Percentiles rank a stretch among this genome's conserved stretches.
Conservation (phyloP, 2,888 invertebrate genomes). For the Campoplex capitator region DNA sequence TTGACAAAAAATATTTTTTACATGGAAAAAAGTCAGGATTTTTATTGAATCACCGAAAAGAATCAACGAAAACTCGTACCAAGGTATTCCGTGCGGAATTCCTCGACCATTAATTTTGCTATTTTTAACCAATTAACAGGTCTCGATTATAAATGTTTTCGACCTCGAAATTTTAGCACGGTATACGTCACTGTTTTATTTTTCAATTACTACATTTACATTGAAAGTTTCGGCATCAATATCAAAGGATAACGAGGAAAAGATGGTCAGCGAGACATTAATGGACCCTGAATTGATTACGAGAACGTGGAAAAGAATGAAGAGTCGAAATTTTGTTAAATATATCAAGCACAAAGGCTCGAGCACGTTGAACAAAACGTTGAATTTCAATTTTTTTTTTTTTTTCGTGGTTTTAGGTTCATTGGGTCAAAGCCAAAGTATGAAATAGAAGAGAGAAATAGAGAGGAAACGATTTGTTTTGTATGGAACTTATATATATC, state of each 20-base stretch:
- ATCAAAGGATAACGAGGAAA: conserved; percentile 1
- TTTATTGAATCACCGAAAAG: background rate
- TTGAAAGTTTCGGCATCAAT: conserved; percentile 3
- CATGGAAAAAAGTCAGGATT: background rate
- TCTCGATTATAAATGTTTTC: background rate
- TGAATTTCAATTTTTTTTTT: background rate
- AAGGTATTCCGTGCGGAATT: background rate
- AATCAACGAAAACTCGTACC: background rate
- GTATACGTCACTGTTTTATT: background rate
- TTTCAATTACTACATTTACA: background rate
- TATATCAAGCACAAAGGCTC: conserved; percentile 1
- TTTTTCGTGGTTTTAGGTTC: conserved; percentile 19
- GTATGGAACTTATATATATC: conserved; percentile 47
- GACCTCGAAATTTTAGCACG: background rate
- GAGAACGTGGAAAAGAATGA: background rate
- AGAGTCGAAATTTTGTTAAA: conserved; percentile 11
- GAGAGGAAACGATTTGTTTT: conserved; percentile 54
- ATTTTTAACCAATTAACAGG: conserved; percentile 1
- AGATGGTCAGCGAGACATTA: conserved; percentile 39
- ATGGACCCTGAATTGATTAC: conserved; percentile 20
- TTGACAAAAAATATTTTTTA: background rate
- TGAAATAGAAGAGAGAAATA: conserved; percentile 27
- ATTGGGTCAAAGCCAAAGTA: conserved; percentile 30
- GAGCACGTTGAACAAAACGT: background rate
- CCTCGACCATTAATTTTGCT: background rate